Evolutionary conservation across 2,888 invertebrate genomes (phyloP), one percentile per base, ranked within the genome.

Genomic region (Loripinus fragilis): DNA sequence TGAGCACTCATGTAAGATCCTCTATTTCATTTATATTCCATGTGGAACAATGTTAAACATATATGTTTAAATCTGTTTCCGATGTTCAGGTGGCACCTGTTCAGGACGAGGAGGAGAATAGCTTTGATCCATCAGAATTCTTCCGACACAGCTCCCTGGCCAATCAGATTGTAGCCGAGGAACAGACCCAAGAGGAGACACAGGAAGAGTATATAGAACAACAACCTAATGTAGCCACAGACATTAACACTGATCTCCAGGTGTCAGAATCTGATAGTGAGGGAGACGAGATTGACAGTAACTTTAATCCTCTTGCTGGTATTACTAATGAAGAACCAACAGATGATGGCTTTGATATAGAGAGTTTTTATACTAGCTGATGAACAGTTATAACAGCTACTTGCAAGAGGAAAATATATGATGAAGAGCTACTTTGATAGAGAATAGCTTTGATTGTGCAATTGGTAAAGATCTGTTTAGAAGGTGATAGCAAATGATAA

Each of bases 231-330:
- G 75, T 76, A 60, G 90, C 78, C 66, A 95, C 94, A 81, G 96
- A 79, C 64, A 69, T 83, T 5, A 80, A 74, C 50, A 80, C 77
- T 65, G 83, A 83, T 75, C 78, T 84, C 30, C 71, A 81, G 64
- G 96, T 97, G 45, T 96, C 96, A 41, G 97, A 97, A 86, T 96
- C 96, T 78, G 97, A 84, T 23, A 87, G 85, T 33, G 90, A 90
- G 8, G 88, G 87, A 23, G 85, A 85, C 7, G 83, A 69, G 15
- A 69, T 66, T 10, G 87, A 88, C 10, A 87, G 60, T 15, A 60
- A 60, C 60, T 60, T 60, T 60, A 33, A 60, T 60, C 60, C 60
- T 7, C 60, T 60, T 7, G 60, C 60, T 28, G 60, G 60, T 28
- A 60, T 60, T 33, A 60, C 60, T 17, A 60, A 33, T 60, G 33